Evolutionary conservation across 2,888 invertebrate genomes (phyloP).

Genomic region (Thelaira solivaga): DNA sequence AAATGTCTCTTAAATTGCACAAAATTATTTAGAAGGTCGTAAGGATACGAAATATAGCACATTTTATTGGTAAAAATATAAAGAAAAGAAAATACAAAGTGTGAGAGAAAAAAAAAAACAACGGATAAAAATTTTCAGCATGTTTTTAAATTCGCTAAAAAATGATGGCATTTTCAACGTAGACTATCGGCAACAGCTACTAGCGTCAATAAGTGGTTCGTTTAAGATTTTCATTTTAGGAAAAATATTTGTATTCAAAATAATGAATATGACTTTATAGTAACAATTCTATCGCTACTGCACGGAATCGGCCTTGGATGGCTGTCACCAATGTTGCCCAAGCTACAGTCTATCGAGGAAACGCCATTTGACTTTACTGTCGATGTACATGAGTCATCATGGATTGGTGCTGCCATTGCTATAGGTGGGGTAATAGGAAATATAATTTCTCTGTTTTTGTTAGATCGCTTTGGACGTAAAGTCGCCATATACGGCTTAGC

Average conservation of each 20-base stretch:
- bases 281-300: conserved; percentile 70
- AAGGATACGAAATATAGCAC: too few species aligned
- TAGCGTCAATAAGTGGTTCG: conserved; percentile 36
- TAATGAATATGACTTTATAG: conserved; percentile 62
- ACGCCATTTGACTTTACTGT: conserved; percentile 70
- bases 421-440: conserved; percentile 73
- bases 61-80: too few species aligned
- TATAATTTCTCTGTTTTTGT: conserved; percentile 68
- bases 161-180: conserved; percentile 31
- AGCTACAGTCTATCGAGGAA: conserved; percentile 66
- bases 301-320: conserved; percentile 74
- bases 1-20: too few species aligned
- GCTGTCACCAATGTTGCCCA: conserved; percentile 71
- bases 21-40: too few species aligned
- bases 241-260: not conserved
- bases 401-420: conserved; percentile 72
- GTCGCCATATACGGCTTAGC: conserved; percentile 69
- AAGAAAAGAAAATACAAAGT: too few species aligned
- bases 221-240: not conserved
- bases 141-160: conserved; percentile 20
- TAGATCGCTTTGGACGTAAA: conserved; percentile 72
- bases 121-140: not conserved
- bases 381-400: conserved; percentile 72
- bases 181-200: conserved; percentile 30
- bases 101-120: too few species aligned